These are phyloP conservation scores for Cyanistes caeruleus DNA, from an alignment of 2,113 vertebrate species.

Conservation along the genomic window DNA sequence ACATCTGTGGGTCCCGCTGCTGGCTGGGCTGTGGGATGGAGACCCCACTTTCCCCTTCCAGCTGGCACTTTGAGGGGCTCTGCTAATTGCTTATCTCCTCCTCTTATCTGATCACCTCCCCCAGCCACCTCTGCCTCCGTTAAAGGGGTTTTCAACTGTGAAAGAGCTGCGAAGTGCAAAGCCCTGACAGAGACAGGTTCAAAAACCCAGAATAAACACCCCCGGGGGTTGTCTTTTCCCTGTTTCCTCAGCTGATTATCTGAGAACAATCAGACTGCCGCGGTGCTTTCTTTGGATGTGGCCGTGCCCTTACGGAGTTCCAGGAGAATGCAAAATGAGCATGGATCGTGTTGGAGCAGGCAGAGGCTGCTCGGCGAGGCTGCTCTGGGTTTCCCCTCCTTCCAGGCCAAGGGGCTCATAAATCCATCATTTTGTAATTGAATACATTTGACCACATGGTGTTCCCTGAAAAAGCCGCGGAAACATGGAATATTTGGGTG, in stretches of 20 bases:
- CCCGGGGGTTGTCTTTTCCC: constrained; percentile 45
- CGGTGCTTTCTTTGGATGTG: constrained; percentile 52
- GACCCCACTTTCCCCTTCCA: not conserved
- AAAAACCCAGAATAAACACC: constrained; percentile 18
- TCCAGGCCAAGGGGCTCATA: not conserved
- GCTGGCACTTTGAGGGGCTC: constrained; percentile 5
- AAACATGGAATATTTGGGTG: not conserved
- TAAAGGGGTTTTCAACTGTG: constrained; percentile 26
- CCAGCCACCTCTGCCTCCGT: not conserved
- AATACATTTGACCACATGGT: not conserved
- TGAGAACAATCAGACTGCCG: constrained; percentile 34
- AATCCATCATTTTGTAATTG: not conserved
- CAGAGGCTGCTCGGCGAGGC: not conserved
- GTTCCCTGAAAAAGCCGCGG: not conserved
- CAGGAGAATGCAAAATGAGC: not conserved
- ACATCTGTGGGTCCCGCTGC: not conserved
- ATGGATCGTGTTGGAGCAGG: constrained; percentile 25
- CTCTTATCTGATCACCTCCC: constrained; percentile 12
- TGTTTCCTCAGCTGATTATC: constrained; percentile 61
- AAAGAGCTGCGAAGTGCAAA: not conserved
- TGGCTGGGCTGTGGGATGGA: not conserved
- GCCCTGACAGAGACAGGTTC: not conserved
- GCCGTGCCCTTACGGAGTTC: not conserved
- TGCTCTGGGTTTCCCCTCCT: not conserved
- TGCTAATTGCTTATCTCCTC: constrained; percentile 20